Evolutionary conservation across 2,113 vertebrate species (phyloP), one percentile per base, ranked within the genome.

Genomic region (Heloderma charlesbogerti): DNA sequence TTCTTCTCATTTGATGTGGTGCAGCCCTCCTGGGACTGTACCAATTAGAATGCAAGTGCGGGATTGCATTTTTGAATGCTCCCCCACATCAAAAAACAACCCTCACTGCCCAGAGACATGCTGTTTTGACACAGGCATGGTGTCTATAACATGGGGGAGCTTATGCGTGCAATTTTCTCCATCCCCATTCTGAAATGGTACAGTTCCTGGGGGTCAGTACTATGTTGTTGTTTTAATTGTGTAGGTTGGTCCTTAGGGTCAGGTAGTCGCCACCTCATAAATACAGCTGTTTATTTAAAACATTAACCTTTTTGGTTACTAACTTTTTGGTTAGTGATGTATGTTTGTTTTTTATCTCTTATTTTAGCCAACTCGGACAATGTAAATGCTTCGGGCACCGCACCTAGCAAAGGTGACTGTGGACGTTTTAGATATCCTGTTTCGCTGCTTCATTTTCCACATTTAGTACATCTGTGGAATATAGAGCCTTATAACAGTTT

Each of bases 381-480:
- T 90, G 90, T 94, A 89, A 85, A 67, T 93, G 88, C 93, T 91
- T 54, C 86, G 85, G 89, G 86, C 94, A 83, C 90, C 74, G 40
- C 89, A 91, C 90, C 86, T 94, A 80, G 10, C 93, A 94, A 93
- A 94, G 95, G 93, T 96, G 93, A 95, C 88, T 43, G 66, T 91
- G 88, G 77, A 86, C 89, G 25, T 88, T 94, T 88, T 83, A 88
- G 4, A 37, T 1, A 18, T 91, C 79, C 88, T 89, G 29, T 89
- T 85, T 88, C 66, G n/a, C 78, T 91, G 57, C 45, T 93, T 93
- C 31, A 80, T 37, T 83, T 74, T 91, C 90, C 75, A 72, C 63
- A 37, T 77, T 88, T 87, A 80, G 85, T 66, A 79, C 43, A 48
- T 63, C 67, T n/a, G 60, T 93, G 60, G 57, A 93, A 51, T 63